Evolutionary conservation across 2,888 invertebrate genomes (phyloP).

Genomic region (Lucinisca nassula): DNA sequence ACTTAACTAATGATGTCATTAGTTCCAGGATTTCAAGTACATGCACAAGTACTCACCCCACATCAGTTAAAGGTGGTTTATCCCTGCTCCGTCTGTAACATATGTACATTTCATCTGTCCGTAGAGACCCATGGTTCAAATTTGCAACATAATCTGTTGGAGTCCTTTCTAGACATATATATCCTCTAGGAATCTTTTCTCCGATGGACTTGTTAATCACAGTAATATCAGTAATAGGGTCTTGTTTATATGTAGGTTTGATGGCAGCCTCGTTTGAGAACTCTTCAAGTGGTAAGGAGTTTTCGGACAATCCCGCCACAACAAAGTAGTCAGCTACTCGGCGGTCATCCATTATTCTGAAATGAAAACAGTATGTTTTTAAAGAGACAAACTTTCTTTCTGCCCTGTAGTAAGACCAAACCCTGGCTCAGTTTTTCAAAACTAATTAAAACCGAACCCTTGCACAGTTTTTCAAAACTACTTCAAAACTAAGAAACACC

Average conservation of each 20-base stretch:
- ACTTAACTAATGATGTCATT: too few species aligned
- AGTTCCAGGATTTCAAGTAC: too few species aligned
- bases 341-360: slow-evolving; percentile 84
- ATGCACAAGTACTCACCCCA: slow-evolving; percentile 96
- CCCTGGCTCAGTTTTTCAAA: too few species aligned
- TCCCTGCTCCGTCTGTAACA: slow-evolving; percentile 97
- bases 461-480: too few species aligned
- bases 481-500: too few species aligned
- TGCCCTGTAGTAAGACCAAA: too few species aligned
- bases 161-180: slow-evolving; percentile 86
- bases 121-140: slow-evolving; percentile 98
- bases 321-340: slow-evolving; percentile 99
- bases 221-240: slow-evolving; percentile 98
- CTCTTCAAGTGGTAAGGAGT: slow-evolving; percentile 92
- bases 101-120: slow-evolving; percentile 97
- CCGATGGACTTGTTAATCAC: slow-evolving; percentile 96
- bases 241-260: slow-evolving; percentile 91
- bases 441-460: too few species aligned
- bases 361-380: background rate
- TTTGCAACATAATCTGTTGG: slow-evolving; percentile 94
- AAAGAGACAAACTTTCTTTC: too few species aligned
- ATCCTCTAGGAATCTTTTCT: slow-evolving; percentile 90
- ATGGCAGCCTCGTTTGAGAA: slow-evolving; percentile 93
- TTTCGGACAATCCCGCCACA: slow-evolving; percentile 97
- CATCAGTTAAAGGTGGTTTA: slow-evolving; percentile 98